Conservation (phyloP, 2,888 invertebrate species). For the Dascillus cervinus region DNA sequence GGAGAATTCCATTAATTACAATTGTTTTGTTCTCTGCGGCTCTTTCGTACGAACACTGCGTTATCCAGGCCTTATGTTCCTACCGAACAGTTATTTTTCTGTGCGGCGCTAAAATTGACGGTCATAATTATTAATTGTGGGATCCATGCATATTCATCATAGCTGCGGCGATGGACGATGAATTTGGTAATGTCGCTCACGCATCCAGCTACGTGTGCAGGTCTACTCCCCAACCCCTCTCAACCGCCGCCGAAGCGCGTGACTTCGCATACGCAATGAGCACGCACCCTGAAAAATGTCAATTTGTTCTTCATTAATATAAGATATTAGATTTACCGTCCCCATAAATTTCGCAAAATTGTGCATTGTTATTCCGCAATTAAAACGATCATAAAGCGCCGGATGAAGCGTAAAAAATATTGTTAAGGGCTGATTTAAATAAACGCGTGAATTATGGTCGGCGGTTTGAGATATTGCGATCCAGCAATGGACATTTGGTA, state of each 20-base stretch:
- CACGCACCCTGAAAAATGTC: constrained; percentile 44
- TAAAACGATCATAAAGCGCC: too few relatives aligned
- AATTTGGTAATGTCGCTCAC: constrained; percentile 32
- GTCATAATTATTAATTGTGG: too few relatives aligned
- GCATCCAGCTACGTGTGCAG: constrained; percentile 29
- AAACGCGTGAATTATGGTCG: too few relatives aligned
- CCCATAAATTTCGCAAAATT: constrained; percentile 31
- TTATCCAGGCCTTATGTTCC: constrained; percentile 27
- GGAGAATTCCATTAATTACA: too few relatives aligned
- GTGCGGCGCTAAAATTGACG: too few relatives aligned
- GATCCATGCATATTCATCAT: constrained; percentile 23
- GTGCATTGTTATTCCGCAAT: constrained; percentile 17
- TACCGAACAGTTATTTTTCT: too few relatives aligned
- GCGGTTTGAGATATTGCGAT: too few relatives aligned
- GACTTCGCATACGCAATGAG: constrained; percentile 43
- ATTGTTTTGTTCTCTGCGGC: too few relatives aligned
- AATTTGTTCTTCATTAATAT: constrained; percentile 45
- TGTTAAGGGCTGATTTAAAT: too few relatives aligned
- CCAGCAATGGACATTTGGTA: constrained; percentile 24
- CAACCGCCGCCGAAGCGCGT: constrained; percentile 26
- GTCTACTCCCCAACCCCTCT: constrained; percentile 24
- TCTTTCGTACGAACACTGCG: too few relatives aligned
- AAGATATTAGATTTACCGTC: constrained; percentile 39
- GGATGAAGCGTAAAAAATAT: too few relatives aligned
- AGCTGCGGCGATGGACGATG: constrained; percentile 21